Evolutionary conservation across 2,888 invertebrate species (phyloP).

Genomic region (Cephus sareptanus): DNA sequence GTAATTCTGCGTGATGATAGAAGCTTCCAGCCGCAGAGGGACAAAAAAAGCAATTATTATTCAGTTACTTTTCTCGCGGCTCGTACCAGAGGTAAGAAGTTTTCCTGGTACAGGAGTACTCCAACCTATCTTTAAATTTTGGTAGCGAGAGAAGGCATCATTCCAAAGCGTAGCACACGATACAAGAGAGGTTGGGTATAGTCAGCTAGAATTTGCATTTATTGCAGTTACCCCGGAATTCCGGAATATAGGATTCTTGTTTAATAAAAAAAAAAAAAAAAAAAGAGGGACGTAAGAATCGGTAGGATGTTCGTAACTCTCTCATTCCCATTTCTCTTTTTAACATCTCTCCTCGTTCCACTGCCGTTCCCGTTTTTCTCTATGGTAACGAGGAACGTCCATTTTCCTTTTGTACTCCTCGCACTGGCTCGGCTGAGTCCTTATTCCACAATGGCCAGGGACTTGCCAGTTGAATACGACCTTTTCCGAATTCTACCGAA

Average conservation of each 20-base stretch:
- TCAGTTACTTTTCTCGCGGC: not conserved
- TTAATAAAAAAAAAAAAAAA: not conserved
- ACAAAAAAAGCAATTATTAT: conserved; percentile 3
- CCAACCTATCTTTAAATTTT: not conserved
- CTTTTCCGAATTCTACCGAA: too few relatives aligned
- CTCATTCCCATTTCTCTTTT: not conserved
- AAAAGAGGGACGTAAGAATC: not conserved
- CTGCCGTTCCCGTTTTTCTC: not conserved
- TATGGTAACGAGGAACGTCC: conserved; percentile 3
- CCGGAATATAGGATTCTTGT: not conserved
- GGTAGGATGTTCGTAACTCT: not conserved
- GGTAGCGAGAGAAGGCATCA: not conserved
- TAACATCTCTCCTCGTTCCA: not conserved
- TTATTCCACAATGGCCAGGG: too few relatives aligned
- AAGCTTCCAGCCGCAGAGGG: not conserved
- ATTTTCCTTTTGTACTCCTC: not conserved
- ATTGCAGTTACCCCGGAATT: not conserved
- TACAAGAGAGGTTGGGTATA: not conserved
- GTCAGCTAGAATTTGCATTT: not conserved
- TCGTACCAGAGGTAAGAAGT: not conserved
- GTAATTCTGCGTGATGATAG: too few relatives aligned
- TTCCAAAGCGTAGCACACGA: not conserved
- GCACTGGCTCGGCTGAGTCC: too few relatives aligned
- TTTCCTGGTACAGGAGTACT: not conserved
- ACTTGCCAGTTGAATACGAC: too few relatives aligned